Conservation (phyloP, 2,797 vertebrate species). For the Chaunax sp. region DNA sequence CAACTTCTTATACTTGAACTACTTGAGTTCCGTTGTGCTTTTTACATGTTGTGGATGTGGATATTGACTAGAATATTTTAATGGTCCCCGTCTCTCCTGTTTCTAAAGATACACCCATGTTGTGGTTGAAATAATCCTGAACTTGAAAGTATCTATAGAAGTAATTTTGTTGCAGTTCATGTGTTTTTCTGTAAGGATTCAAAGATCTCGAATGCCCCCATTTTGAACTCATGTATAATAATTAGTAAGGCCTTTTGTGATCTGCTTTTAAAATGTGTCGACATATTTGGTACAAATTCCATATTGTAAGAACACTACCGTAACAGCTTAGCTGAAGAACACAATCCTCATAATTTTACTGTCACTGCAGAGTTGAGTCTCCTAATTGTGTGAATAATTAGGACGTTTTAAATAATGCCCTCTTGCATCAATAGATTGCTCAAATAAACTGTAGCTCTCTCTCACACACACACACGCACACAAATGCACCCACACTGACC, state of each 20-base stretch:
- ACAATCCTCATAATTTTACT: neutral
- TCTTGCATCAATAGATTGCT: too few species aligned
- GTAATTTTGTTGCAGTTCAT: neutral
- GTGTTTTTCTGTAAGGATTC: neutral
- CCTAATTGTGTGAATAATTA: conserved; percentile 23
- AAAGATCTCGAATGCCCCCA: too few species aligned
- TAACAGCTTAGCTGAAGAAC: neutral
- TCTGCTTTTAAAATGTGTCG: neutral
- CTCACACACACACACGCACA: conserved; percentile 8
- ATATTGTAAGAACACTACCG: too few species aligned
- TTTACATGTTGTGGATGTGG: neutral
- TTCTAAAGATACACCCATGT: neutral
- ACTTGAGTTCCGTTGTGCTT: neutral
- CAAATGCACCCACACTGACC: conserved; percentile 43
- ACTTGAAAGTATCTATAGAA: neutral
- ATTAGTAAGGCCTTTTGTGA: neutral
- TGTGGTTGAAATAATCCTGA: neutral
- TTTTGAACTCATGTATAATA: neutral
- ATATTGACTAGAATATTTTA: neutral
- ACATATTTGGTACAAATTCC: neutral
- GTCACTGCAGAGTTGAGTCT: neutral
- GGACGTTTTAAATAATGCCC: conserved; percentile 17
- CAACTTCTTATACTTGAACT: too few species aligned
- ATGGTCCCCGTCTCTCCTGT: neutral
- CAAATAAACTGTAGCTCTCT: too few species aligned